Evolutionary conservation across 1,140 invertebrate species (phyloP).

Genomic region (Rhopalosiphum padi): DNA sequence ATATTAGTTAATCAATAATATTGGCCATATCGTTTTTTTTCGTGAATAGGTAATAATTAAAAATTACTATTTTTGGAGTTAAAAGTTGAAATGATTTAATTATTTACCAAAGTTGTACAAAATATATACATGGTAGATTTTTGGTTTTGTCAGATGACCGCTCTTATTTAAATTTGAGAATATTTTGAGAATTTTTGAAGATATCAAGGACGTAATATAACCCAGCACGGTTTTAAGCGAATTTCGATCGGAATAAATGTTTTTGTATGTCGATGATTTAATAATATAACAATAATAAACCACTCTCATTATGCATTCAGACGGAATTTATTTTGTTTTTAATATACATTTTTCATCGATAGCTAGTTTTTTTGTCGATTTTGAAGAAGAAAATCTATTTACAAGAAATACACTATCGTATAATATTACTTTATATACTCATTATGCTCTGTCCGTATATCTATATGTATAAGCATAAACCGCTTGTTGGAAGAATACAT

Average conservation of each 20-base stretch:
- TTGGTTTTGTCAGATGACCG: background rate
- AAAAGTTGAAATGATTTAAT: background rate
- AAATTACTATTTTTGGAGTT: background rate
- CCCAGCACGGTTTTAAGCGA: background rate
- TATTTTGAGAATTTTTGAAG: background rate
- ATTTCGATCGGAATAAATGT: background rate
- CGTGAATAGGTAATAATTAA: background rate
- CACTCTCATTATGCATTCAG: background rate
- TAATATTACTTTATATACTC: background rate
- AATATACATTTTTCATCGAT: background rate
- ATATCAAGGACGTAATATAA: background rate
- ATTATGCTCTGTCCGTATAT: background rate
- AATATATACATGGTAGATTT: background rate
- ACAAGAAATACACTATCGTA: background rate
- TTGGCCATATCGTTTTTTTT: too few relatives aligned
- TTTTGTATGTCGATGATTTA: background rate
- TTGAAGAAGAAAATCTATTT: background rate
- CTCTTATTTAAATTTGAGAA: background rate
- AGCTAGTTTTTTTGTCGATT: background rate
- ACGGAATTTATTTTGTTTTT: background rate
- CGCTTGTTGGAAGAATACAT: background rate
- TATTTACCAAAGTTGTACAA: background rate
- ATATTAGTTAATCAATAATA: too few relatives aligned
- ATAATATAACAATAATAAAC: background rate
- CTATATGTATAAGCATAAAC: background rate